Base-by-base conservation (phyloP, 2,888 invertebrate genomes). In the Sacculina carcini region DNA sequence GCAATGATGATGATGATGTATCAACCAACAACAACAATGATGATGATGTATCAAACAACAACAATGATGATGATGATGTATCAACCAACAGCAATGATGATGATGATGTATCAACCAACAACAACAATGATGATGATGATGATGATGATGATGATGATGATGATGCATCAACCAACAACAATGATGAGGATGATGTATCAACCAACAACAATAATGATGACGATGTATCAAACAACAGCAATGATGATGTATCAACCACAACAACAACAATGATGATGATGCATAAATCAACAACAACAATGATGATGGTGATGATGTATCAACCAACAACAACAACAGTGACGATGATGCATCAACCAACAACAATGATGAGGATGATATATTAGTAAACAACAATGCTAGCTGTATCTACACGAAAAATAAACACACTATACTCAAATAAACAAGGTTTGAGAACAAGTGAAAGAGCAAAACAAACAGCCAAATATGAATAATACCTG, bases 101-200 rank as follows among this genome's bases (percentile, higher is more conserved):
- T 34, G 34, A 34, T 34, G 34, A 34, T 34, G n/a, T 12, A 12
- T 68, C 61, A 63, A n/a, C 38, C 19, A n/a, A 23, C 39, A 29
- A 23, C n/a, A 46, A 47, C 16, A 44, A 48, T 16, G 51, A 49
- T 50, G 36, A 44, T 19, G 24, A 52, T 19, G 6, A 28, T 55
- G 36, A 38, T 31, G 39, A 31, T 31, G 2, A 47, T 38, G 32
- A 16, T 31, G 10, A 12, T 32, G 48, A 49, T 12, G 36, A 29
- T 32, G 51, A 34, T 34, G 34, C 34, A 34, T n/a, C n/a, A n/a
- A 34, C 14, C 14, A 14, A 31, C 9, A 31, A 34, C 34, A n/a
- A 12, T 12, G n/a, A 34, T n/a, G n/a, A 34, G 34, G 10, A 12
- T n/a, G 34, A n/a, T 12, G 34, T 34, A n/a, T 34, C 10, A 34